A percentile compares a stretch with the other conserved stretches of the same genome.
These are phyloP conservation scores for Rattus rattus DNA, from an alignment of 2,113 vertebrate species.

Conservation along the genomic window DNA sequence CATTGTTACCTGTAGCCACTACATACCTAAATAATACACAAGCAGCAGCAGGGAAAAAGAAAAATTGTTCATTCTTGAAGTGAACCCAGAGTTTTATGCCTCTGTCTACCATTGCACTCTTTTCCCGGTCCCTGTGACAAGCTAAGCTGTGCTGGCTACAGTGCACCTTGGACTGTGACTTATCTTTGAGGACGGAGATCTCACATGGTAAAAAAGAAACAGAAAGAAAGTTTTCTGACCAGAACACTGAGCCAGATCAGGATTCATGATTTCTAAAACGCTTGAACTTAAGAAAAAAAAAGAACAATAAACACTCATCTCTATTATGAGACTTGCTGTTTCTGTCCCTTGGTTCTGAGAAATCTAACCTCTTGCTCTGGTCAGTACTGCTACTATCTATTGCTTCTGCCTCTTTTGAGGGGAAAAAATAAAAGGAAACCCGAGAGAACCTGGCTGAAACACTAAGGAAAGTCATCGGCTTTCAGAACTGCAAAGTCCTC, in stretches of 20 bases:
- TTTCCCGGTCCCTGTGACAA: not conserved
- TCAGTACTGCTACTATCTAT: not conserved
- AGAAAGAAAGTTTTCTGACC: not conserved
- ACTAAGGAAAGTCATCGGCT: conserved; percentile 27
- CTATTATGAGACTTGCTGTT: not conserved
- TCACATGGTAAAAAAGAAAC: not conserved
- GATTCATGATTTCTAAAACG: conserved; percentile 40
- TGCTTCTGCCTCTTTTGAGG: conserved; percentile 42
- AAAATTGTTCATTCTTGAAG: not conserved
- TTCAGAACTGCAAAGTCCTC: conserved; percentile 29
- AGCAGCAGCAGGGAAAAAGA: not conserved
- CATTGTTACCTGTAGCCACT: not conserved
- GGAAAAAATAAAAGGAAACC: conserved; percentile 22
- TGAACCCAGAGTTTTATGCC: not conserved
- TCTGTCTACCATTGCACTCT: not conserved
- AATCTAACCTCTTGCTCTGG: conserved; percentile 8
- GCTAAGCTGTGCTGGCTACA: too few relatives aligned
- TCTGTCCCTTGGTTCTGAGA: not conserved
- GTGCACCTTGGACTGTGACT: not conserved
- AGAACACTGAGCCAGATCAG: not conserved
- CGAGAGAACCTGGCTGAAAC: conserved; percentile 41
- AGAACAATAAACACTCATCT: not conserved
- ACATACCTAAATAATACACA: not conserved
- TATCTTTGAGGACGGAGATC: not conserved
- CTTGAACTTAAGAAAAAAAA: not conserved